Conservation (phyloP, 1,140 invertebrate species). For the Diuraphis noxia region DNA sequence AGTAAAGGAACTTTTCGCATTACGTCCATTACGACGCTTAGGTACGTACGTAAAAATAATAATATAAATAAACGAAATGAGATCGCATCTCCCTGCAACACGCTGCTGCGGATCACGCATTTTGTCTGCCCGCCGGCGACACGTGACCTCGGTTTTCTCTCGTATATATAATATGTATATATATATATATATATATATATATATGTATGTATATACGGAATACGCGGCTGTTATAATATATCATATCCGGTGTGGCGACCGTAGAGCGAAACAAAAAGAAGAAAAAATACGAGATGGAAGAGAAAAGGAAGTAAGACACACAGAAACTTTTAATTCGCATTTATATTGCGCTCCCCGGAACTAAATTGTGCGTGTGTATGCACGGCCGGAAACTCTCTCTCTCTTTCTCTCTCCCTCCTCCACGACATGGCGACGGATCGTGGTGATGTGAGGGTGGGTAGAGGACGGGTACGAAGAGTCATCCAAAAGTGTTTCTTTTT, state of each 20-base stretch:
- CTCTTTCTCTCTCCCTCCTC: not conserved
- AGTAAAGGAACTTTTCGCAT: not conserved
- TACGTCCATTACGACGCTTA: not conserved
- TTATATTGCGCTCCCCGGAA: not conserved
- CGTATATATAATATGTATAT: not conserved
- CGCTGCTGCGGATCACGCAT: not conserved
- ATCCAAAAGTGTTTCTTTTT: not conserved
- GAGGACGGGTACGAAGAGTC: not conserved
- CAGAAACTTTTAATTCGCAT: constrained; percentile 21
- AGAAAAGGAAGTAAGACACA: not conserved
- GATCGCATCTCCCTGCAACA: not conserved
- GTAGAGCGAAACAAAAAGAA: not conserved
- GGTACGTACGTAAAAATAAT: not conserved
- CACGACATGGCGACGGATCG: too few relatives aligned
- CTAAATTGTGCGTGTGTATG: not conserved
- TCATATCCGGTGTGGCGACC: not conserved
- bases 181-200: not conserved
- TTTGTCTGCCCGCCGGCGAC: not conserved
- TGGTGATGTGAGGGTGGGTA: not conserved
- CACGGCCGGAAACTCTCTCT: not conserved
- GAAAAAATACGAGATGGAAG: not conserved
- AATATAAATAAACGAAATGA: not conserved
- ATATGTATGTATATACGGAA: not conserved
- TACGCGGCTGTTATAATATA: not conserved
- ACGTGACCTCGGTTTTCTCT: not conserved